Evolutionary conservation across 2,888 invertebrate genomes (phyloP).

Genomic region (Deilephila elpenor): DNA sequence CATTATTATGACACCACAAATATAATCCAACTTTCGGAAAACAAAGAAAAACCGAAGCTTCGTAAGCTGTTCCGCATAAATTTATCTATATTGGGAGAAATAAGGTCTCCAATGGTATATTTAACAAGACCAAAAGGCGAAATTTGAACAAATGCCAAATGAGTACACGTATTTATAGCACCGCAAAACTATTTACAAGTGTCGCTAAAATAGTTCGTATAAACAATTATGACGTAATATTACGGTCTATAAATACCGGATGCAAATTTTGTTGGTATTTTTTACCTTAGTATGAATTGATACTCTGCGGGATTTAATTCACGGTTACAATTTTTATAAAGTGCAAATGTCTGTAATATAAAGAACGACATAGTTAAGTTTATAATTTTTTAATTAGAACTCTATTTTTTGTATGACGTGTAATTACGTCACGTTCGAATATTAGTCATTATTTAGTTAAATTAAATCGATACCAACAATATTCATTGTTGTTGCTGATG

Average conservation of each 20-base stretch:
- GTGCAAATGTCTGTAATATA: neutral
- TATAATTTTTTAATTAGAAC: no score
- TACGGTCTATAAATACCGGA: neutral
- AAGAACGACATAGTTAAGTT: no score
- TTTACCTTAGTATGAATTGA: neutral
- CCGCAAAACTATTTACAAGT: conserved; percentile 23
- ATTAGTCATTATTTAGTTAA: no score
- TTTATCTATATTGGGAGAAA: neutral
- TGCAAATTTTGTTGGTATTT: neutral
- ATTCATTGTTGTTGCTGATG: no score
- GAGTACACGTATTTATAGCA: conserved; percentile 19
- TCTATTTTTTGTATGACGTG: no score
- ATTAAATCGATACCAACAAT: no score
- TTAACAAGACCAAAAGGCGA: conserved; percentile 16
- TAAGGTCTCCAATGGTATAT: neutral
- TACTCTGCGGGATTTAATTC: no score
- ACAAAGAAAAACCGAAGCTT: no score
- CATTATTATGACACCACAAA: no score
- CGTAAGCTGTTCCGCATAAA: no score
- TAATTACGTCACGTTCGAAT: no score
- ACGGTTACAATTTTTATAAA: neutral
- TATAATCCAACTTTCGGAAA: no score
- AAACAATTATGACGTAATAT: conserved; percentile 17
- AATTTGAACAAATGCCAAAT: conserved; percentile 23
- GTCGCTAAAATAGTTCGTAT: conserved; percentile 17